These are phyloP conservation scores for Epizoanthus ramosus DNA, from an alignment of 92 coral and sea anemone genomes.

Conservation along the genomic window DNA sequence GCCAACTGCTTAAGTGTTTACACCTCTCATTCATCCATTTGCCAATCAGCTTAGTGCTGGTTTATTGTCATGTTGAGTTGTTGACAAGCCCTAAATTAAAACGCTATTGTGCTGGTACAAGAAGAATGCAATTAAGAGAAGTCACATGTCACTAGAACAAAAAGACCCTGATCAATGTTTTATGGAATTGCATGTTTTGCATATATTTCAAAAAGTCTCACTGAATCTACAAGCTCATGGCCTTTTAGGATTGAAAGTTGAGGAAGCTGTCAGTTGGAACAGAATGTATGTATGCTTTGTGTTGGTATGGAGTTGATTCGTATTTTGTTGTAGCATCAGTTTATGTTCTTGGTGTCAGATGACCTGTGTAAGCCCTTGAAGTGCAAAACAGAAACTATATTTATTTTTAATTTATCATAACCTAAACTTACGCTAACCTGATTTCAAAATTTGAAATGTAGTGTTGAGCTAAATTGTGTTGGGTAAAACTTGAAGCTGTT, in stretches of 20 bases:
- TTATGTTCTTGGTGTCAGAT: slow-evolving; percentile 20
- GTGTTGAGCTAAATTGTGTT: slow-evolving; percentile 11
- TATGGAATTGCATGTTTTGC: slow-evolving; percentile 97
- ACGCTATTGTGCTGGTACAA: slow-evolving; percentile 80
- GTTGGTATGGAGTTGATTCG: slow-evolving; percentile 22
- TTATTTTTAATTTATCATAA: slow-evolving; percentile 82
- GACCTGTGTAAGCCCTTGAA: slow-evolving; percentile 49
- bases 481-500: neutral
- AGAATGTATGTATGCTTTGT: slow-evolving; percentile 60
- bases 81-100: slow-evolving; percentile 93
- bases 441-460: slow-evolving; percentile 18
- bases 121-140: slow-evolving; percentile 84
- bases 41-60: slow-evolving; percentile 74
- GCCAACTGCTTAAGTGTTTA: slow-evolving; percentile 58
- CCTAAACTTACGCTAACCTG: slow-evolving; percentile 65
- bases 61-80: slow-evolving; percentile 76
- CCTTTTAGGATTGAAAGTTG: slow-evolving; percentile 51
- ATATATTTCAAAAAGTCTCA: slow-evolving; percentile 82
- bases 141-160: slow-evolving; percentile 96
- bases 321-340: slow-evolving; percentile 35
- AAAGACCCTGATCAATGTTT: slow-evolving; percentile 91
- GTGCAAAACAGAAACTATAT: slow-evolving; percentile 62
- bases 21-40: slow-evolving; percentile 54
- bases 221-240: slow-evolving; percentile 75
- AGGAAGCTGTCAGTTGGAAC: slow-evolving; percentile 47